Conservation (phyloP, 2,113 vertebrate genomes). For the Atractosteus spatula region DNA sequence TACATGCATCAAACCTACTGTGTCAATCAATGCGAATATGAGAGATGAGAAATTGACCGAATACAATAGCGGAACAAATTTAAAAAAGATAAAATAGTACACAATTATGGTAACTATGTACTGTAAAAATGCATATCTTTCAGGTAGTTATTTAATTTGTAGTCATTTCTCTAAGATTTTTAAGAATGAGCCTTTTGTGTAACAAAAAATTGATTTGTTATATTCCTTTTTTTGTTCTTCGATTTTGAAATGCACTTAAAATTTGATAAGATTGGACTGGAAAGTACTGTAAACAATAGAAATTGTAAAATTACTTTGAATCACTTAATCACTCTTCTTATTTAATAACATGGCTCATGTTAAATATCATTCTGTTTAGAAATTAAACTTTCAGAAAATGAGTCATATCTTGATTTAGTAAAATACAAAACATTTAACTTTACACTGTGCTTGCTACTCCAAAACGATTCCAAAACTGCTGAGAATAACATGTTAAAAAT, state of each 20-base stretch:
- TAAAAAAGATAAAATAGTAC: neutral
- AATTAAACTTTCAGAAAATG: too few relatives aligned
- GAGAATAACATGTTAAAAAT: too few relatives aligned
- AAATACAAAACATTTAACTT: too few relatives aligned
- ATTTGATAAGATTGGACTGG: too few relatives aligned
- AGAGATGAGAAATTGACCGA: neutral
- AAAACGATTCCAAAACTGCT: too few relatives aligned
- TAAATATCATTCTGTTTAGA: too few relatives aligned
- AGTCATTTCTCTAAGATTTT: neutral
- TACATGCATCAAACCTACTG: neutral
- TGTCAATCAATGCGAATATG: neutral
- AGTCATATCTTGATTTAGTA: too few relatives aligned
- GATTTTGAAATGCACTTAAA: neutral
- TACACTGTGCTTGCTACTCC: too few relatives aligned
- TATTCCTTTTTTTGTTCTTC: neutral
- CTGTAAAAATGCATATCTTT: neutral
- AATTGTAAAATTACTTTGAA: too few relatives aligned
- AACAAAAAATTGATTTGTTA: neutral
- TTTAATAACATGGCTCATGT: too few relatives aligned
- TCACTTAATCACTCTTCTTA: too few relatives aligned
- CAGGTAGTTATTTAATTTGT: neutral
- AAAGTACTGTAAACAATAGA: too few relatives aligned
- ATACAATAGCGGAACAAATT: neutral
- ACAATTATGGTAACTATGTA: neutral
- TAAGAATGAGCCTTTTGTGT: neutral